Conservation (phyloP, 2,797 vertebrate species). For the Pampus argenteus region DNA sequence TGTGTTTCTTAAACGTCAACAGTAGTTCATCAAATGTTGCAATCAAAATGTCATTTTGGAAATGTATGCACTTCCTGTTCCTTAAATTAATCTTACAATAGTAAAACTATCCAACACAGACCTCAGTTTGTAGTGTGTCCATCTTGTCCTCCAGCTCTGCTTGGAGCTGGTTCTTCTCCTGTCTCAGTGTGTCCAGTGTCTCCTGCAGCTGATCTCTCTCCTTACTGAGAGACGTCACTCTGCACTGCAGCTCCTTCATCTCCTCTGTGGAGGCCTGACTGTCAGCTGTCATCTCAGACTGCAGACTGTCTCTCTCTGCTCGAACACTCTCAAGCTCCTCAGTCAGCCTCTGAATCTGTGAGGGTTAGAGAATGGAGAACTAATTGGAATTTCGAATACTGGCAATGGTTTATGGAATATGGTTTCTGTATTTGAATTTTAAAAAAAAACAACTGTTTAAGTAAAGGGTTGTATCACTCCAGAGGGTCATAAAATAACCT, state of each 20-base stretch:
- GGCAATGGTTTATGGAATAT: no score
- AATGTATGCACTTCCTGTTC: no score
- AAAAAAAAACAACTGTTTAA: no score
- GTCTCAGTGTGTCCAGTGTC: slow-evolving; percentile 61
- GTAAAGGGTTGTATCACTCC: no score
- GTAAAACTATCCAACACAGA: not conserved
- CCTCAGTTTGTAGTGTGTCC: slow-evolving; percentile 39
- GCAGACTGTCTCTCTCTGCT: slow-evolving; percentile 54
- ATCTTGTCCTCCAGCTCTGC: slow-evolving; percentile 72
- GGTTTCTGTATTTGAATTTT: no score
- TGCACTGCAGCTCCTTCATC: slow-evolving; percentile 46
- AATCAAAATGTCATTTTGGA: no score
- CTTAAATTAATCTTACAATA: no score
- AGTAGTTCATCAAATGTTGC: no score
- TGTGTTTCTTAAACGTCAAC: no score
- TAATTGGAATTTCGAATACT: no score
- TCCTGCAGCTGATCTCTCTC: slow-evolving; percentile 83
- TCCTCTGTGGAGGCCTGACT: slow-evolving; percentile 38
- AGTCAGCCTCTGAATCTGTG: slow-evolving; percentile 22
- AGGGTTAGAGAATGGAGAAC: no score
- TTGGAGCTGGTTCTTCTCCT: slow-evolving; percentile 78
- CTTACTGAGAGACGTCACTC: slow-evolving; percentile 69
- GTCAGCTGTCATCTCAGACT: slow-evolving; percentile 10
- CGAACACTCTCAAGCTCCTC: slow-evolving; percentile 44
- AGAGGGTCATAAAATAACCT: no score